Evolutionary conservation across 2,888 invertebrate species (phyloP), one percentile per base, ranked within the genome.

Genomic region (Eristalis tenax): DNA sequence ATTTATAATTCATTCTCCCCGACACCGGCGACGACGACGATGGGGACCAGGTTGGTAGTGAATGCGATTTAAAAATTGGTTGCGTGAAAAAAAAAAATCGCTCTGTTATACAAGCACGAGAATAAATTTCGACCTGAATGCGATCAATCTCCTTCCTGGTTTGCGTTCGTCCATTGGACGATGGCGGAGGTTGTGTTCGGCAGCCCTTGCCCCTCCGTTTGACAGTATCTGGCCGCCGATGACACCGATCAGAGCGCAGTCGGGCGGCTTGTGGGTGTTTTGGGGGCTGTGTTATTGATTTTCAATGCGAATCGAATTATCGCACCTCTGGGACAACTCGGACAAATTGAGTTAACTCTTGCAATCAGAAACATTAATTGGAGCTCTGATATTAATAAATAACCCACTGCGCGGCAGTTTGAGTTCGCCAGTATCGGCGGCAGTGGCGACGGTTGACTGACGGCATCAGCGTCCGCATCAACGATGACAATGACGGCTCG

Each of bases 291-390:
- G 63, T 73, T 87, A 87, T 87, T 87, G 87, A 87, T 87, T 87
- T 83, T 87, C 87, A 87, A 87, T 87, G 76, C 71, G 75, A 71
- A 80, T 83, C 87, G 83, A 87, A 83, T 87, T 87, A 87, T 87
- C 76, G 64, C 83, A 87, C 87, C 87, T 87, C 76, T 28, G 87
- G 79, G 87, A 87, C 79, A 79, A 76, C 28, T 87, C 76, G 76
- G 68, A 79, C 83, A 87, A 87, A 87, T 87, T 87, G 83, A 83
- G 87, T 83, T 87, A 79, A 87, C 87, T 87, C 83, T 76, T 87
- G 87, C 87, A 87, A 87, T 87, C 87, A 87, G 87, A 87, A 76
- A 79, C 87, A 87, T 87, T 87, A 87, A 87, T 87, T 87, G 87
- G 87, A 83, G 87, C 83, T 56, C 75, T 83, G 87, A 87, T 87